A percentile compares a stretch with the other conserved stretches of the same genome.
Conservation (phyloP, 2,797 vertebrate genomes). For the Brotula barbata region DNA sequence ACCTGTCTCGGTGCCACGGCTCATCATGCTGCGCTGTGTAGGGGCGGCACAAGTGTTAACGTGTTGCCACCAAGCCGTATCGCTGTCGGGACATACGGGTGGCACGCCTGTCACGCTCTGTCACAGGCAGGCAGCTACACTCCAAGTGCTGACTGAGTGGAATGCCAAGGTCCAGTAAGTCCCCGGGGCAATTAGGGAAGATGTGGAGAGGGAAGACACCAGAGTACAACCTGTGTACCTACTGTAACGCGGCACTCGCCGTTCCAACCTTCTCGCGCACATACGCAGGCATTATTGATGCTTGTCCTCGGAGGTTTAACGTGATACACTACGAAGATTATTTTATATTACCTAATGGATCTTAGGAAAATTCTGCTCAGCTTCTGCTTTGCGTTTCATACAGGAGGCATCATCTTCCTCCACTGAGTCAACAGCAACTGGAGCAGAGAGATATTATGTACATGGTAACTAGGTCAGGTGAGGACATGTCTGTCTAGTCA, state of each 20-base stretch:
- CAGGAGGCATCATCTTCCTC: conserved; percentile 45
- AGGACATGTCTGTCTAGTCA: conserved; percentile 59
- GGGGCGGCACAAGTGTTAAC: conserved; percentile 58
- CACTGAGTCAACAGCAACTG: conserved; percentile 63
- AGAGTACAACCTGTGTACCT: conserved; percentile 13
- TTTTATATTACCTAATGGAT: no score
- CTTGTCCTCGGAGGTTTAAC: conserved; percentile 22
- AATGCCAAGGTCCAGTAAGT: conserved; percentile 65
- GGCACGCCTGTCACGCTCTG: conserved; percentile 51
- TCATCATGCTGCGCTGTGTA: conserved; percentile 40
- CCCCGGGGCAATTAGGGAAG: conserved; percentile 46
- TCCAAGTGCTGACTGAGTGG: conserved; percentile 63
- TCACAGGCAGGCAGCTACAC: conserved; percentile 50
- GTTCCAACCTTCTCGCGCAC: background rate
- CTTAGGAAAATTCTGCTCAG: no score
- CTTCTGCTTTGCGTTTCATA: conserved; percentile 40
- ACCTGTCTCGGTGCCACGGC: conserved; percentile 59
- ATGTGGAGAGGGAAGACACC: conserved; percentile 29
- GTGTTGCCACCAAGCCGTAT: conserved; percentile 51
- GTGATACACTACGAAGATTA: no score
- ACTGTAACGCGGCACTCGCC: background rate
- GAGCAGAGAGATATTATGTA: conserved; percentile 58
- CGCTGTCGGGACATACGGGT: conserved; percentile 44
- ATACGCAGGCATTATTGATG: conserved; percentile 2
- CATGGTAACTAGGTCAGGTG: conserved; percentile 62